A percentile compares a stretch with the other conserved stretches of the same genome.
These are phyloP conservation scores for Drosophila mauritiana DNA, from an alignment of 1,140 invertebrate genomes.

Conservation along the genomic window DNA sequence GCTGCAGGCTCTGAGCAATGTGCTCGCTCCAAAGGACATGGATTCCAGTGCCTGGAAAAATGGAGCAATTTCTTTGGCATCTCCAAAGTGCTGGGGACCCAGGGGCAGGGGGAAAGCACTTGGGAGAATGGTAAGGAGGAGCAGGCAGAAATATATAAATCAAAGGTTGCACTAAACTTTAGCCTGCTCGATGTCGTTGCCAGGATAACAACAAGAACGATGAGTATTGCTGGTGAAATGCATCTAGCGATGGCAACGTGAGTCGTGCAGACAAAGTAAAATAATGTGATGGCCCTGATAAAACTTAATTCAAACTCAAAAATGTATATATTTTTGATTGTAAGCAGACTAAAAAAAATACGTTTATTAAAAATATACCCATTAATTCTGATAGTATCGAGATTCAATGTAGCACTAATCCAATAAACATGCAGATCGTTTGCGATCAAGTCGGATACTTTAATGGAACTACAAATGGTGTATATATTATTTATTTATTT, in stretches of 20 bases:
- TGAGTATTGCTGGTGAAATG: slow-evolving; percentile 46
- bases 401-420: too few species aligned
- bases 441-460: background rate
- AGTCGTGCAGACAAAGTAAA: background rate
- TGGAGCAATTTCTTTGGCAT: slow-evolving; percentile 70
- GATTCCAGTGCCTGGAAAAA: slow-evolving; percentile 59
- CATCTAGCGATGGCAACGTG: slow-evolving; percentile 18
- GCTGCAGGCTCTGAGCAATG: slow-evolving; percentile 43
- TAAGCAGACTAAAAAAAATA: too few species aligned
- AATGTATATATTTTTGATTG: background rate
- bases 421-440: too few species aligned
- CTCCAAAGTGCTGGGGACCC: slow-evolving; percentile 13
- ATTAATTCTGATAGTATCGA: too few species aligned
- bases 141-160: slow-evolving; percentile 73
- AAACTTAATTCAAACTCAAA: too few species aligned
- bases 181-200: slow-evolving; percentile 81
- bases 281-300: too few species aligned
- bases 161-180: slow-evolving; percentile 83
- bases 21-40: slow-evolving; percentile 35
- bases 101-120: background rate
- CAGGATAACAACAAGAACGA: slow-evolving; percentile 77
- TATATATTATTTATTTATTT: too few species aligned
- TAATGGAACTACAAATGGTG: too few species aligned
- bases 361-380: too few species aligned
- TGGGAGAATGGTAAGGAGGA: slow-evolving; percentile 1